Conservation (phyloP, 2,797 vertebrate species). For the Trachurus trachurus region DNA sequence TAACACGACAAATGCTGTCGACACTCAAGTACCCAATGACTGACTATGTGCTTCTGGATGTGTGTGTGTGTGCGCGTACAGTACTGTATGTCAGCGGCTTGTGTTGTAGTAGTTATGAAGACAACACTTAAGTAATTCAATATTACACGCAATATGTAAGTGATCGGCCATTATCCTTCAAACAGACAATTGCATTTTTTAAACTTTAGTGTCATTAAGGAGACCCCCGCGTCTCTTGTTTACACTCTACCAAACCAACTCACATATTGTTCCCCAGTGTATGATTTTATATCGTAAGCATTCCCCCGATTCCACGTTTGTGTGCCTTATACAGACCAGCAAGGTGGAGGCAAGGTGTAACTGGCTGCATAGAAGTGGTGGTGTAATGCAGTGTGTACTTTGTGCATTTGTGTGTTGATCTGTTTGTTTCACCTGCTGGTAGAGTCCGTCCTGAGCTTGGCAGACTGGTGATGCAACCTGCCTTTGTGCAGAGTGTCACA, state of each 20-base stretch:
- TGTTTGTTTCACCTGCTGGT: conserved; percentile 87
- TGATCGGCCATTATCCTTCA: background rate
- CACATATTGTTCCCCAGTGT: background rate
- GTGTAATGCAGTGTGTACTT: background rate
- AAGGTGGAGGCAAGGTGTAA: background rate
- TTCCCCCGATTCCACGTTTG: background rate
- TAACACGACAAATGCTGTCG: conserved; percentile 88
- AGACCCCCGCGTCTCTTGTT: background rate
- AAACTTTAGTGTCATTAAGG: background rate
- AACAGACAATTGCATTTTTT: background rate
- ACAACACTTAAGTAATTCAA: conserved; percentile 1
- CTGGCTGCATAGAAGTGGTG: background rate
- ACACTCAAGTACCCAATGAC: conserved; percentile 91
- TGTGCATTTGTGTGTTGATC: background rate
- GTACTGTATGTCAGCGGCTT: conserved; percentile 38
- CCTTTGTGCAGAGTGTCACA: conserved; percentile 90
- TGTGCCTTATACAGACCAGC: background rate
- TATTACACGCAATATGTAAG: background rate
- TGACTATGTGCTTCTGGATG: conserved; percentile 71
- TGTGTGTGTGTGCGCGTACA: conserved; percentile 54
- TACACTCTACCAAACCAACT: background rate
- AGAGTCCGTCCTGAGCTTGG: conserved; percentile 86
- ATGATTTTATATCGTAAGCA: background rate
- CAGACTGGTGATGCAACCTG: conserved; percentile 89
- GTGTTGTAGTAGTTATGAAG: conserved; percentile 65